These are phyloP conservation scores for Proteles cristata DNA, from an alignment of 2,113 vertebrate species.

Conservation along the genomic window DNA sequence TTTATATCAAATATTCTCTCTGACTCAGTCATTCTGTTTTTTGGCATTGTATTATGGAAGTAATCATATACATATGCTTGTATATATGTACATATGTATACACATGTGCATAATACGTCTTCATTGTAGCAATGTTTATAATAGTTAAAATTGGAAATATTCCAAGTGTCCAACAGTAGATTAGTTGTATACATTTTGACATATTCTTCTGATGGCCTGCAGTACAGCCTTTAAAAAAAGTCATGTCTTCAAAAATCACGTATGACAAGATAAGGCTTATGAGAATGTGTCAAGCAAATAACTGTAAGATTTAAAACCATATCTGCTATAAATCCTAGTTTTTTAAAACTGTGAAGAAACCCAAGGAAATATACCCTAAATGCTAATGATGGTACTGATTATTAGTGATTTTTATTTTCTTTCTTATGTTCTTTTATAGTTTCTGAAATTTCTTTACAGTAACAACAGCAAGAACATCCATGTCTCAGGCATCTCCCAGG, in stretches of 20 bases:
- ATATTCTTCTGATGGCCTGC: not conserved
- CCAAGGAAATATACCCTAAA: not conserved
- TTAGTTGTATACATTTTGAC: not conserved
- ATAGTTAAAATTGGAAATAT: not conserved
- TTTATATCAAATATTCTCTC: constrained; percentile 3
- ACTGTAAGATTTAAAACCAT: not conserved
- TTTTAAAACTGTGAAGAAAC: not conserved
- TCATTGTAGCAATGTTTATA: not conserved
- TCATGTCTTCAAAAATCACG: not conserved
- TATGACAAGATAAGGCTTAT: not conserved
- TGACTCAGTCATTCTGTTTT: not conserved
- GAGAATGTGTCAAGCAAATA: not conserved
- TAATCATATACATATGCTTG: not conserved
- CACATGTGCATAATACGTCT: not conserved
- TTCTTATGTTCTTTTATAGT: not conserved
- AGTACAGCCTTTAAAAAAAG: not conserved
- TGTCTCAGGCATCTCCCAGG: not conserved
- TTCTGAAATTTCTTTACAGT: not conserved
- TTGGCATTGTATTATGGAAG: not conserved
- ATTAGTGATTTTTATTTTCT: not conserved
- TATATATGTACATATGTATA: not conserved
- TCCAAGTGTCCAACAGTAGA: not conserved
- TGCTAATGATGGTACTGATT: not conserved
- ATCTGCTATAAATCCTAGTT: not conserved
- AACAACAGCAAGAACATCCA: not conserved